A percentile compares a stretch with the other conserved stretches of the same genome.
phyloP scores from a whole-genome alignment of 2,113 vertebrate genomes.

The Periophthalmus modestus region DNA sequence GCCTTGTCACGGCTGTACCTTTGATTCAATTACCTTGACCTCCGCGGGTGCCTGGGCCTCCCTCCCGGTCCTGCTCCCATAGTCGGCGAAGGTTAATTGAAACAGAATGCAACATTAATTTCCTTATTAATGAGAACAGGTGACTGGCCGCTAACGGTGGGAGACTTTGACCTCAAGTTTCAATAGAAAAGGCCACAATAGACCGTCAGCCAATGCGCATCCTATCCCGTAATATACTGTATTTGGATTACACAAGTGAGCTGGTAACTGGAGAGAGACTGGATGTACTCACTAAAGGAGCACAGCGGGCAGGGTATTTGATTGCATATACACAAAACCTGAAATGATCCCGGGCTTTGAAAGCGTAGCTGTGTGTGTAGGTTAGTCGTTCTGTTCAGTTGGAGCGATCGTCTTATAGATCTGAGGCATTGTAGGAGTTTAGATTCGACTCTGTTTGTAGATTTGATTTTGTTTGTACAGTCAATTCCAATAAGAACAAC shows the following conservation, averaged over 20 bases:
- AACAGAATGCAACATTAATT: constrained; percentile 81
- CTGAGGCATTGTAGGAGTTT: constrained; percentile 28
- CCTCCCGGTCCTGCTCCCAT: constrained; percentile 68
- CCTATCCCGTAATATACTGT: not conserved
- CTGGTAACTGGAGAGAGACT: not conserved
- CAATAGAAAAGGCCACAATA: constrained; percentile 33
- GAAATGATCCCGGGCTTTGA: constrained; percentile 15
- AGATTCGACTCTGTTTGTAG: constrained; percentile 14
- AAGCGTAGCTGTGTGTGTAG: constrained; percentile 24
- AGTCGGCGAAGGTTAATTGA: constrained; percentile 81
- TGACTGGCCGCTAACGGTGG: constrained; percentile 55
- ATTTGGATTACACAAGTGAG: constrained; percentile 2
- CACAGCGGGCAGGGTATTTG: not conserved
- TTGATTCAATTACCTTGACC: constrained; percentile 82
- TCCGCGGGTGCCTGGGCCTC: constrained; percentile 65
- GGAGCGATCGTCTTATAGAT: constrained; percentile 15
- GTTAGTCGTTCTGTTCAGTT: constrained; percentile 16
- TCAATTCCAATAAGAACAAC: constrained; percentile 1
- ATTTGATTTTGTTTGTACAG: not conserved
- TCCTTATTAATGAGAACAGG: constrained; percentile 77
- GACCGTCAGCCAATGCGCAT: constrained; percentile 13
- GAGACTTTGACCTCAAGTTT: constrained; percentile 52
- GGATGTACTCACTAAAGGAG: constrained; percentile 21
- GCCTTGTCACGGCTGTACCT: constrained; percentile 67
- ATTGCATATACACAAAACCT: constrained; percentile 28